Evolutionary conservation across 2,888 invertebrate species (phyloP), one percentile per base, ranked within the genome.

Genomic region (Amaurobius ferox): DNA sequence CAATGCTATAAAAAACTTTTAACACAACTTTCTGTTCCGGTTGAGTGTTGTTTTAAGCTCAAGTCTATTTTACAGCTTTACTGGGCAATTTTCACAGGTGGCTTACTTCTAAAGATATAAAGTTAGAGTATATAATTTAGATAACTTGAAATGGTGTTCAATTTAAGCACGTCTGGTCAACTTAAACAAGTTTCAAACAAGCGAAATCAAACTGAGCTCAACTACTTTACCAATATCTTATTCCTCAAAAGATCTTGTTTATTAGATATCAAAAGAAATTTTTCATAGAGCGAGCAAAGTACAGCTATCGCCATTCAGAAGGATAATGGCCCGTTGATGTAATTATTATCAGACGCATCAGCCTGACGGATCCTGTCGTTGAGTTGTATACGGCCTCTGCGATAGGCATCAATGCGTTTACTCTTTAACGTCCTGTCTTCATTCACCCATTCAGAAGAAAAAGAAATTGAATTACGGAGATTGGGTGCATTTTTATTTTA

Each of bases 221-320:
- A 9, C n/a, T n/a, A n/a, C n/a, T n/a, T n/a, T n/a, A n/a, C 23
- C 11, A 11, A 23, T 55, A 55, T 55, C 55, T 3, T 2, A 23
- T 55, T 23, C 16, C 23, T 55, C 55, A 55, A 6, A 5, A 44
- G 55, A 23, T 55, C 19, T 55, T 55, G 55, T 55, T 55, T 55
- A 55, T 55, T 23, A 55, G 55, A 55, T 55, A 55, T 55, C 55
- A 1, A 1, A 11, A 55, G 23, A 23, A 55, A 55, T 55, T 55
- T 66, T 32, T 23, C 32, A n/a, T 6, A 9, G n/a, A n/a, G 32
- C 0, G 83, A 85, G 77, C 83, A 85, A 85, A 85, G 83, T 85
- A 48, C 83, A 72, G 71, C 32, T 39, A 70, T 77, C 39, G 9
- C 62, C 44, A 40, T 32, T 30, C 48, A 76, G 32, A 61, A 67